Evolutionary conservation across 2,113 vertebrate genomes (phyloP).

Genomic region (Tauraco erythrolophus): DNA sequence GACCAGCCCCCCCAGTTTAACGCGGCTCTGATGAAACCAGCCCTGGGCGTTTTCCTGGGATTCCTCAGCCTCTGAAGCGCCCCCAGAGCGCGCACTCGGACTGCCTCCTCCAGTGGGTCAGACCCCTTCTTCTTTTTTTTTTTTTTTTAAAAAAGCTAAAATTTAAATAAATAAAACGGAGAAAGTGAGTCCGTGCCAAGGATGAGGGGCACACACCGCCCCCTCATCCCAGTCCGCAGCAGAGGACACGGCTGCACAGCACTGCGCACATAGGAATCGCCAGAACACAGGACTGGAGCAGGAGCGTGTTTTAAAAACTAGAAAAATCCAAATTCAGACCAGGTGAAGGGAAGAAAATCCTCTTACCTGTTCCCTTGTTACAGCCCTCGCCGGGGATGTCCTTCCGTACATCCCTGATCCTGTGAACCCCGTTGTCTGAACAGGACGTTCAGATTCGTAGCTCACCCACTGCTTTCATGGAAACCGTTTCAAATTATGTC

Average conservation of each 20-base stretch:
- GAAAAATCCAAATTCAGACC: neutral
- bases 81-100: no score
- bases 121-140: no score
- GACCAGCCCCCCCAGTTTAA: no score
- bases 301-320: fast-evolving
- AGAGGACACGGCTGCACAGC: fast-evolving
- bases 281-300: fast-evolving
- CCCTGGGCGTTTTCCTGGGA: no score
- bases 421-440: fast-evolving
- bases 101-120: no score
- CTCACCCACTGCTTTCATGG: neutral
- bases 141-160: no score
- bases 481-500: neutral
- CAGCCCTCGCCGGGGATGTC: fast-evolving
- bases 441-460: fast-evolving
- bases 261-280: fast-evolving
- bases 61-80: no score
- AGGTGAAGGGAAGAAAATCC: no score
- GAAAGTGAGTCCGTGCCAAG: no score
- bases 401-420: fast-evolving
- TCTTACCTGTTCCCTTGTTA: fast-evolving
- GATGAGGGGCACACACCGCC: fast-evolving
- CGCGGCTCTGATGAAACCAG: no score
- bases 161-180: no score
- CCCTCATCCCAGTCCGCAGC: fast-evolving